Evolutionary conservation across 2,797 vertebrate species (phyloP).

Genomic region (Momotus momota): DNA sequence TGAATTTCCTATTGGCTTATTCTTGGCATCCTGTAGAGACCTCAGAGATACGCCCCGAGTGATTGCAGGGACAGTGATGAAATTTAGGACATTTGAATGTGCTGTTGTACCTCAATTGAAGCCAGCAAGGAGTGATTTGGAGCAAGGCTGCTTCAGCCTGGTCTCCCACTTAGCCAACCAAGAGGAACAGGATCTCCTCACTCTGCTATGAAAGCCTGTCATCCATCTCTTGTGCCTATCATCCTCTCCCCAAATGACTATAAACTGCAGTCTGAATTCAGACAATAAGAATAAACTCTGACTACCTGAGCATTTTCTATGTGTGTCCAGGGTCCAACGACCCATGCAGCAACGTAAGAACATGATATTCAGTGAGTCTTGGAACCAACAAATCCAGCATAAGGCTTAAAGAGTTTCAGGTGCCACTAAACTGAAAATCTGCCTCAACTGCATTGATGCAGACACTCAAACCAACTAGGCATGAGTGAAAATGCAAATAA

Average conservation of each 20-base stretch:
- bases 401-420: neutral
- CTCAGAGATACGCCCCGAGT: neutral
- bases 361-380: neutral
- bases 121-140: neutral
- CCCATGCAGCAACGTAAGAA: neutral
- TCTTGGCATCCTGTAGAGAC: neutral
- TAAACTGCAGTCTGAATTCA: neutral
- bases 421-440: neutral
- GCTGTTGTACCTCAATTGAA: neutral
- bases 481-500: neutral
- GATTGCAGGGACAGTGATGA: neutral
- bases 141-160: neutral
- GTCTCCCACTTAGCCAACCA: neutral
- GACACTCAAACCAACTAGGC: neutral
- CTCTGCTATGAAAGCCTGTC: neutral
- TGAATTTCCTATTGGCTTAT: neutral
- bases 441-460: neutral
- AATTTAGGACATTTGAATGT: neutral
- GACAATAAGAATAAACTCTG: neutral
- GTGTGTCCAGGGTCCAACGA: neutral
- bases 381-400: neutral
- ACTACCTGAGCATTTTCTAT: neutral
- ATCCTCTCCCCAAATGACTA: neutral
- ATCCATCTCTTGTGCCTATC: neutral
- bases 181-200: neutral